Conservation (phyloP, 2,797 vertebrate species). For the Valencia hispanica region DNA sequence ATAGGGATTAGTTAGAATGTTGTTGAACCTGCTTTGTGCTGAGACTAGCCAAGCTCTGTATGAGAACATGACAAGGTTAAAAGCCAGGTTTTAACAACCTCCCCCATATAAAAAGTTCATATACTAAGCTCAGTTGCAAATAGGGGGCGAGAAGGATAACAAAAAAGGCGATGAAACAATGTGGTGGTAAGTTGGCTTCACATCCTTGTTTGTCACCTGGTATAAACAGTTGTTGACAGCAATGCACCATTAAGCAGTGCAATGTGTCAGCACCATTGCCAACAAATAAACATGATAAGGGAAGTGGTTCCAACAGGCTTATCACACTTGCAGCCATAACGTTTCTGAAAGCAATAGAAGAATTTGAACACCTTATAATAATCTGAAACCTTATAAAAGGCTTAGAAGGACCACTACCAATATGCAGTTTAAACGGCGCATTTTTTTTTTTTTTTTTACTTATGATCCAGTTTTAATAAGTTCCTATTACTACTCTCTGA, state of each 20-base stretch:
- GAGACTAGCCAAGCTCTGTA: slow-evolving; percentile 36
- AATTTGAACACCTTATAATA: not conserved
- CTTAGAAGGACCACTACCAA: not conserved
- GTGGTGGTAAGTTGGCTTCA: not conserved
- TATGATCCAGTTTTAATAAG: not conserved
- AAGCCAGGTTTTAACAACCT: not conserved
- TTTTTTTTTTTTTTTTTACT: not conserved
- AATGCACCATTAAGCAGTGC: not conserved
- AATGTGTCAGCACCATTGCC: not conserved
- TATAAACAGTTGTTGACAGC: slow-evolving; percentile 9
- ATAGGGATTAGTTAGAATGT: slow-evolving; percentile 8
- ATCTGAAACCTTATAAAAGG: not conserved
- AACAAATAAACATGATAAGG: not conserved
- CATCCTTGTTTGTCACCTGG: slow-evolving; percentile 6
- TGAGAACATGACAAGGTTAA: slow-evolving; percentile 31
- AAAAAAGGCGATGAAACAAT: not conserved
- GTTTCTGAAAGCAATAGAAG: not conserved
- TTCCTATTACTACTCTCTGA: not conserved
- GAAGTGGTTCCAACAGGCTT: not conserved
- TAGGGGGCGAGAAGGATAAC: not conserved
- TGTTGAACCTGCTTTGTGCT: slow-evolving; percentile 15
- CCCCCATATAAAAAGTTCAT: not conserved
- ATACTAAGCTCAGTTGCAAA: not conserved
- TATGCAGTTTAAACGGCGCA: not conserved
- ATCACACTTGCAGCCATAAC: not conserved